These are phyloP conservation scores for Pteronura brasiliensis DNA, from an alignment of 2,113 vertebrate species.

Conservation along the genomic window DNA sequence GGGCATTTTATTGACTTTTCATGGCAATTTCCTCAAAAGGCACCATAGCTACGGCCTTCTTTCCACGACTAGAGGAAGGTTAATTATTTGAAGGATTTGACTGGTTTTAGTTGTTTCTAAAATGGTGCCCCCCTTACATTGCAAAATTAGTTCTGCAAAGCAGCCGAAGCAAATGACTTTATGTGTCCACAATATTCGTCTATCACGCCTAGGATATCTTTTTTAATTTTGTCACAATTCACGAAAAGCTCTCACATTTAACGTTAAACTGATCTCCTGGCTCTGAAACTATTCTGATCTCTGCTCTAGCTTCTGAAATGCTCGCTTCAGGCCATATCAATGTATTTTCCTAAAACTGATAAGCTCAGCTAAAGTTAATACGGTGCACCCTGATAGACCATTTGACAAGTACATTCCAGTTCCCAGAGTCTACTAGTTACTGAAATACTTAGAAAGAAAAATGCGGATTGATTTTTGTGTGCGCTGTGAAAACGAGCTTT, in stretches of 20 bases:
- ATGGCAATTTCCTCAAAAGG: not conserved
- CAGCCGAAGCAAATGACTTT: not conserved
- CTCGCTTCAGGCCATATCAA: not conserved
- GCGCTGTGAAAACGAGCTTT: not conserved
- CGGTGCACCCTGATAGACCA: not conserved
- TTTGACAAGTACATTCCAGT: constrained; percentile 22
- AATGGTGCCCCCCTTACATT: not conserved
- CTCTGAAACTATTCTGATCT: not conserved
- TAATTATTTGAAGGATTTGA: not conserved
- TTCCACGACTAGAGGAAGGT: not conserved
- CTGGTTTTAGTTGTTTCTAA: constrained; percentile 32
- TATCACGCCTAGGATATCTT: not conserved
- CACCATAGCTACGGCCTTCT: not conserved
- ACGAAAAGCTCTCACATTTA: not conserved
- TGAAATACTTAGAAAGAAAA: constrained; percentile 32
- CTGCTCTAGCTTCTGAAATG: not conserved
- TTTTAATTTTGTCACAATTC: not conserved
- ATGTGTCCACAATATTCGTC: not conserved
- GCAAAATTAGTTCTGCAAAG: not conserved
- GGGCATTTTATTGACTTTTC: not conserved
- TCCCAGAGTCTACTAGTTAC: not conserved
- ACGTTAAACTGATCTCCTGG: not conserved
- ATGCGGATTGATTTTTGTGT: constrained; percentile 5
- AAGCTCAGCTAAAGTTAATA: not conserved
- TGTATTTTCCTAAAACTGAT: not conserved